Conservation (phyloP, 2,113 vertebrate genomes). For the Phasianus colchicus region DNA sequence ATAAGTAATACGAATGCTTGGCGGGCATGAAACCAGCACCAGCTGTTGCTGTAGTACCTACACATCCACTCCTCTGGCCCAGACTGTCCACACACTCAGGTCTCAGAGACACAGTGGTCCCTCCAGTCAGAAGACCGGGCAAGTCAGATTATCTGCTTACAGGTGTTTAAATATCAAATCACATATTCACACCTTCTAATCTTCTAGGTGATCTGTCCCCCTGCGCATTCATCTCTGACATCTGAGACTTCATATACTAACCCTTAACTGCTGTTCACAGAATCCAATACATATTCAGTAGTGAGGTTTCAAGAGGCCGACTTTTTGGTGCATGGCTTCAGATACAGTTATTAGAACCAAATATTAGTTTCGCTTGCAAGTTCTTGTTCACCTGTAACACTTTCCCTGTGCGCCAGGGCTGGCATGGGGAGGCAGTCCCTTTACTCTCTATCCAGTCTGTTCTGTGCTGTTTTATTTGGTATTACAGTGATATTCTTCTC, state of each 20-base stretch:
- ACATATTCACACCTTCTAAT: background rate
- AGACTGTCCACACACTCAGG: background rate
- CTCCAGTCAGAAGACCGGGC: background rate
- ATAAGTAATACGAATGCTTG: background rate
- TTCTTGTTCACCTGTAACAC: background rate
- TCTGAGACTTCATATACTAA: background rate
- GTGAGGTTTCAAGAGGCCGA: background rate
- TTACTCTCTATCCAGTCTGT: background rate
- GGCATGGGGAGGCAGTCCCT: background rate
- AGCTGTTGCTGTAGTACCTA: background rate
- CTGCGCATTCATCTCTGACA: background rate
- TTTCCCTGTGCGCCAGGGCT: background rate
- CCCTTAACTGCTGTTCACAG: background rate
- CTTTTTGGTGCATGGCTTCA: background rate
- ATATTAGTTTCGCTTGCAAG: background rate
- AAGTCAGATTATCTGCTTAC: background rate
- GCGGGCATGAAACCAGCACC: background rate
- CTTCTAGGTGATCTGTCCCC: background rate
- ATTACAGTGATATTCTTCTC: background rate
- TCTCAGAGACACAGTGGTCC: background rate
- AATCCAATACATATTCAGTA: background rate
- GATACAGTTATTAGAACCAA: rapidly evolving
- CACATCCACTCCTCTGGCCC: background rate
- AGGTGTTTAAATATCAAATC: background rate
- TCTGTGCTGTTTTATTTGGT: background rate